phyloP scores from a whole-genome alignment of 2,888 invertebrate species.

The Chirona hameri region DNA sequence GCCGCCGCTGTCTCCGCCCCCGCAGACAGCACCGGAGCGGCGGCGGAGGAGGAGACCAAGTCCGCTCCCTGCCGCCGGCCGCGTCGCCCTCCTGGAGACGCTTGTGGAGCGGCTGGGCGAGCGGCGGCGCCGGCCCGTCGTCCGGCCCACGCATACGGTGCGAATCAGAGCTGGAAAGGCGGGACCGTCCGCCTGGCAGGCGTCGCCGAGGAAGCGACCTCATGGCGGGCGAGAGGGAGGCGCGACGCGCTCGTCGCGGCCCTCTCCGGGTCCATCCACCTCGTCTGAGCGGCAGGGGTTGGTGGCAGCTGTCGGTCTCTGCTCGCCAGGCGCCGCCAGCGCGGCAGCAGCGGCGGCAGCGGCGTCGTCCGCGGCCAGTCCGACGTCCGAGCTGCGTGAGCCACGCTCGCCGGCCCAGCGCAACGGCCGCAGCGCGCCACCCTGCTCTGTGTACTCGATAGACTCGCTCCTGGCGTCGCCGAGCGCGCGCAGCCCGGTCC shows the following conservation, averaged over 20 bases:
- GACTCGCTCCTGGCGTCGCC: constrained; percentile 9
- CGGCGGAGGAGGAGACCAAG: neutral
- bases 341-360: neutral
- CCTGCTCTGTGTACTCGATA: neutral
- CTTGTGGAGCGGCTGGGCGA: neutral
- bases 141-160: constrained; percentile 8
- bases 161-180: neutral
- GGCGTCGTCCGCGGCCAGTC: neutral
- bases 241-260: neutral
- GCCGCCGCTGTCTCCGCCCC: neutral
- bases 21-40: neutral
- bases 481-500: neutral
- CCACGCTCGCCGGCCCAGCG: neutral
- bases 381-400: neutral
- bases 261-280: neutral
- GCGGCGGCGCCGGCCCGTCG: constrained; percentile 14
- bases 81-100: neutral
- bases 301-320: no score
- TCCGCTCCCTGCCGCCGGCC: neutral
- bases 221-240: neutral
- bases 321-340: neutral
- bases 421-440: neutral
- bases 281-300: neutral
- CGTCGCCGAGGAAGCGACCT: neutral
- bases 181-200: constrained; percentile 1